Evolutionary conservation across 2,888 invertebrate species (phyloP), one percentile per base, ranked within the genome.

Genomic region (Geotrupes spiniger): DNA sequence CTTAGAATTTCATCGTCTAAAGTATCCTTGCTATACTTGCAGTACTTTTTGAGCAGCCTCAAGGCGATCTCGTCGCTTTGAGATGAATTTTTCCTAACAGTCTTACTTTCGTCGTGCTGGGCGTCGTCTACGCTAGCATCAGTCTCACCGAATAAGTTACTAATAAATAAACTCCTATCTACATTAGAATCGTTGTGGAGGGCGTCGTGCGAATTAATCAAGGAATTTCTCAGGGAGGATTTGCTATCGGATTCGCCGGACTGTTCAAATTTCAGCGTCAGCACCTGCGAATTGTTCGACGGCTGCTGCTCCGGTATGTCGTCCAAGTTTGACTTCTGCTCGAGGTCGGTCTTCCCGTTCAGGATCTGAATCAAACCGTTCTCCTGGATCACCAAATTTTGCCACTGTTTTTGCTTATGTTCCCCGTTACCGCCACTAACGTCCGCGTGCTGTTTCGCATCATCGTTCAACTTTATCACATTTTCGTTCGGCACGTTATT

Each of bases 51-150:
- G 29, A 74, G 62, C 49, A 74, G 59, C 54, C 68, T 63, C 52
- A 73, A 58, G 21, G 72, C 74, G 48, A 74, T 65, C 56, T 73
- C 72, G 56, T 74, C 74, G 54, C 67, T 71, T 53, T 71, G 70
- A 36, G 63, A 63, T 36, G 66, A 63, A 42, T 53, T 56, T 47
- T 61, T 65, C 48, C 63, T 56, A 33, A 21, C 40, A 40, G 10
- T 39, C 31, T 27, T 49, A 26, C 14, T 27, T 36, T 51, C 51
- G 40, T 42, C 40, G 10, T 17, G 12, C n/a, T 11, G 28, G 4
- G 37, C 28, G 27, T 45, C 42, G 42, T 50, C 45, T 43, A 52
- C 41, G 26, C 33, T 49, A 49, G 59, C 59, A 55, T 65, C 62
- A 56, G 61, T 60, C 63, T 67, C 65, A 52, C 57, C 49, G 46